These are phyloP conservation scores for Scolopax bukidnonensis DNA, from an alignment of 2,797 vertebrate species.

Conservation along the genomic window DNA sequence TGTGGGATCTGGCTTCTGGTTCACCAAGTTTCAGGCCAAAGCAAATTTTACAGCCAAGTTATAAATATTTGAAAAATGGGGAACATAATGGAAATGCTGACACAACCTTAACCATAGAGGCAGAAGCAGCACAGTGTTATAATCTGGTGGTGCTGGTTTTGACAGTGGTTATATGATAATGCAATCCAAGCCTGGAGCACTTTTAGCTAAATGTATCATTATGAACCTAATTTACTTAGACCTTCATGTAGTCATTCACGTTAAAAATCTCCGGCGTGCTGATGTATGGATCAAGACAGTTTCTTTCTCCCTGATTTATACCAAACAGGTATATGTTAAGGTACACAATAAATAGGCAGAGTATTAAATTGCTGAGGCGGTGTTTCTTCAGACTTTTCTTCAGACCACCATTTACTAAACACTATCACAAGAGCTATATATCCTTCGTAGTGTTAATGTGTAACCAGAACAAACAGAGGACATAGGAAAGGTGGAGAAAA, in stretches of 20 bases:
- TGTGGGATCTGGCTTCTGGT: not conserved
- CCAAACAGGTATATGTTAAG: not conserved
- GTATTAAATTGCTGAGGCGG: not conserved
- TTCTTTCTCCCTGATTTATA: slow-evolving; percentile 4
- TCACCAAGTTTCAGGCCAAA: slow-evolving; percentile 16
- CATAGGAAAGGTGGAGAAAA: slow-evolving; percentile 76
- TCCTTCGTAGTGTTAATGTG: slow-evolving; percentile 52
- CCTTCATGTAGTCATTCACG: not conserved
- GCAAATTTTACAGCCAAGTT: slow-evolving; percentile 6
- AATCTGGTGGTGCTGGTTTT: not conserved
- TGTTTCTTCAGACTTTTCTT: slow-evolving; percentile 42
- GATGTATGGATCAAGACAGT: slow-evolving; percentile 4
- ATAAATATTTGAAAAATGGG: slow-evolving; percentile 38
- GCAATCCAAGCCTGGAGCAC: not conserved
- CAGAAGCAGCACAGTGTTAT: not conserved
- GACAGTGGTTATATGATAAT: not conserved
- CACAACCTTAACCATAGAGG: not conserved
- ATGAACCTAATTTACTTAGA: slow-evolving; percentile 35
- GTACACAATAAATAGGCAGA: not conserved
- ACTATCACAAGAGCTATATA: slow-evolving; percentile 45
- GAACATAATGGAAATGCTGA: slow-evolving; percentile 32
- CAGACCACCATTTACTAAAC: slow-evolving; percentile 53
- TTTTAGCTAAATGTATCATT: slow-evolving; percentile 11
- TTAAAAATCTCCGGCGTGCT: slow-evolving; percentile 21
- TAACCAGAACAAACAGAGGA: slow-evolving; percentile 77